Evolutionary conservation across 2,797 vertebrate genomes (phyloP), one percentile per base, ranked within the genome.

Genomic region (Syngnathus rostellatus): DNA sequence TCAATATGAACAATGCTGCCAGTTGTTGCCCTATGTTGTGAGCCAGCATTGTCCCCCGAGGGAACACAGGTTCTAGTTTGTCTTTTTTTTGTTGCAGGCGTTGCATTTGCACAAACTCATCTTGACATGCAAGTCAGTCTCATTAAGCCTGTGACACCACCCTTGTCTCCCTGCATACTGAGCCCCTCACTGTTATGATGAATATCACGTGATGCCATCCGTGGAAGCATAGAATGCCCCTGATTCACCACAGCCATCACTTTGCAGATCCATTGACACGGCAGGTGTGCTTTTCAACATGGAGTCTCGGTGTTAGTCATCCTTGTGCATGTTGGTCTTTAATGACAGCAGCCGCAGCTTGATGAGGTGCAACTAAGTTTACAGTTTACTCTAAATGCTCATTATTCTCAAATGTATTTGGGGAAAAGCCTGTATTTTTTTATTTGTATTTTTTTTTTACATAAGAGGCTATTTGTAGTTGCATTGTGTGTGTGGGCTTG

Each of bases 401-500:
- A 6, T 71, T 63, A 69, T 53, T 45, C 43, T 16, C 46, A 17
- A 45, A 10, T 60, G n/a, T 8, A 39, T 61, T 64, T 48, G n/a
- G 31, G 64, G 62, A 54, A 74, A 70, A 23, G 3, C 19, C 8
- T 51, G 8, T 51, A 10, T 1, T 50, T n/a, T 63, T 25, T 23
- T 54, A 2, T 8, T 41, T 55, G 12, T 23, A 2, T 54, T 43
- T 77, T 77, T 80, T 80, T 85, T 77, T 78, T 80, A 78, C 83
- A 82, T 69, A 43, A 55, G 38, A 57, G 61, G 68, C 76, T 87
- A 87, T 89, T 87, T 83, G 66, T 82, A 81, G 81, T 68, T 63
- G 71, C 58, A 23, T 63, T 77, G 78, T 80, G 82, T 87, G 83
- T 80, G 82, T 87, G 83, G 84, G 82, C 73, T 70, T 71, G 70